A percentile compares a stretch with the other conserved stretches of the same genome.
Conservation (phyloP, 2,113 vertebrate species). For the Callithrix jacchus region DNA sequence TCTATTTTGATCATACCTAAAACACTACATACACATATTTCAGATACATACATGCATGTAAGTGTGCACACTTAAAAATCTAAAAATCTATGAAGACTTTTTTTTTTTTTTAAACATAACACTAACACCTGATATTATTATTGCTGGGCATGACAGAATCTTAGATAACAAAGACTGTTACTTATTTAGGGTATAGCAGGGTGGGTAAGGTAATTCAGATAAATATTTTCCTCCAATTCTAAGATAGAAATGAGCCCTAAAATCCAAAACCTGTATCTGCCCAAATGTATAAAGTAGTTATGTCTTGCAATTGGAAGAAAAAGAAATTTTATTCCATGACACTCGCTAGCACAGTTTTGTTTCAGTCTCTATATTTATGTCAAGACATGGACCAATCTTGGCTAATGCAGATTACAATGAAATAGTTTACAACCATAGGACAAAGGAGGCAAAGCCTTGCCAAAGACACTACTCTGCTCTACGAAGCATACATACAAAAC, state of each 20-base stretch:
- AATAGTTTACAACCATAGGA: background rate
- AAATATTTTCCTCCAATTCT: background rate
- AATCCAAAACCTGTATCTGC: background rate
- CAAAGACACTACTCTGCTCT: background rate
- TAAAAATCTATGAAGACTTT: background rate
- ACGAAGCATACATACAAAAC: background rate
- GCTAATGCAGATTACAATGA: background rate
- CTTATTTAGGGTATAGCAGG: conserved; percentile 4
- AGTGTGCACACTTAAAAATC: background rate
- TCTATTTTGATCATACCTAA: background rate
- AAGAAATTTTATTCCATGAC: background rate
- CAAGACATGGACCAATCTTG: background rate
- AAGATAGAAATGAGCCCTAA: background rate
- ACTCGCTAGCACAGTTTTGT: background rate
- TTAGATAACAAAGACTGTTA: background rate
- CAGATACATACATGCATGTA: background rate
- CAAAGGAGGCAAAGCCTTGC: background rate
- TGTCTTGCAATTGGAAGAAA: background rate
- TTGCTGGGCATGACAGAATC: background rate
- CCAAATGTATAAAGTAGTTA: background rate
- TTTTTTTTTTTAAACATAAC: background rate
- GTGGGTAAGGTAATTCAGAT: background rate
- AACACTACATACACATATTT: background rate
- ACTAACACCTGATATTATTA: background rate
- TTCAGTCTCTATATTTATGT: conserved; percentile 10